A percentile compares a stretch with the other conserved stretches of the same genome.
Conservation (phyloP, 2,888 invertebrate genomes). For the Leptogaster cylindrica region DNA sequence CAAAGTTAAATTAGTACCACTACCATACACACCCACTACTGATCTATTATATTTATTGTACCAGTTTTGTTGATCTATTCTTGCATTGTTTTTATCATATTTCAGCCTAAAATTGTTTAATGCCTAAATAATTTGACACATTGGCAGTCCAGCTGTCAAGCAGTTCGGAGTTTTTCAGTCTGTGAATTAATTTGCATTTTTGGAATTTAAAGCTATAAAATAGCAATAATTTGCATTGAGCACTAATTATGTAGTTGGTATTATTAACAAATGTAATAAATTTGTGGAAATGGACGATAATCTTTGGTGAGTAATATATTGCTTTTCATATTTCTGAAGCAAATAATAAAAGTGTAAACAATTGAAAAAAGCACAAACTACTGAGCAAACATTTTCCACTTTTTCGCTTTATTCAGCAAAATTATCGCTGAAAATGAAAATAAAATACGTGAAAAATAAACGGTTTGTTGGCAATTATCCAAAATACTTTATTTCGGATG, state of each 20-base stretch:
- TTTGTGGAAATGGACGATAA: conserved; percentile 21
- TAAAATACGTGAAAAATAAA: too few relatives aligned
- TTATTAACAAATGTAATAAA: not conserved
- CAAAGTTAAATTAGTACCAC: too few relatives aligned
- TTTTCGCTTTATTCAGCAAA: too few relatives aligned
- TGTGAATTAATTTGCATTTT: conserved; percentile 8
- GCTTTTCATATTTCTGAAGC: not conserved
- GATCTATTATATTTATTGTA: too few relatives aligned
- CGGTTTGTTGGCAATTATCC: too few relatives aligned
- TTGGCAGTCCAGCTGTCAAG: conserved; percentile 11
- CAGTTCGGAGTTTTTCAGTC: conserved; percentile 1
- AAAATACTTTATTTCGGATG: too few relatives aligned
- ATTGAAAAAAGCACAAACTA: not conserved
- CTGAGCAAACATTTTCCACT: conserved; percentile 2
- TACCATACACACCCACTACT: too few relatives aligned
- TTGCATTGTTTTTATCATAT: too few relatives aligned
- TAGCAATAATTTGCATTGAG: not conserved
- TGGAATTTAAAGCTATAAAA: conserved; percentile 1
- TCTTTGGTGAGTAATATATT: conserved; percentile 8
- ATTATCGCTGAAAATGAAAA: too few relatives aligned
- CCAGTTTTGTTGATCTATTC: too few relatives aligned
- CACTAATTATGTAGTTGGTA: conserved; percentile 18
- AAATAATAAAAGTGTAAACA: conserved; percentile 1
- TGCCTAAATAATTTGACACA: conserved; percentile 15
- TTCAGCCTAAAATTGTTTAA: too few relatives aligned